Evolutionary conservation across 2,888 invertebrate genomes (phyloP).

Genomic region (Seira ritae): DNA sequence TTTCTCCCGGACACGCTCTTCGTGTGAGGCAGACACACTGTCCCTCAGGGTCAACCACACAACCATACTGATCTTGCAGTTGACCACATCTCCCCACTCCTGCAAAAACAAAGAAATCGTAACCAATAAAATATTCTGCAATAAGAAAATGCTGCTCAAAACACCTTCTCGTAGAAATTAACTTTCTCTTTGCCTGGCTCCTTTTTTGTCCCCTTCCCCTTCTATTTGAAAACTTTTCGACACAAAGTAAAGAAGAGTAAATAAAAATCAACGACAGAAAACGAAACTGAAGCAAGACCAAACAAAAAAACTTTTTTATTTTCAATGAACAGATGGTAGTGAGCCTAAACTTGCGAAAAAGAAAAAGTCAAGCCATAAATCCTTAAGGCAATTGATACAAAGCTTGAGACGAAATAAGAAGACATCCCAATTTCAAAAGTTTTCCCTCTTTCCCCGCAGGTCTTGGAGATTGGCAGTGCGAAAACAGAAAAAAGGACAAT

Average conservation of each 20-base stretch:
- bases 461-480: background rate
- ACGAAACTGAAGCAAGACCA: background rate
- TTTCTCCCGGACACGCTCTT: conserved; percentile 65
- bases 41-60: conserved; percentile 64
- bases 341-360: background rate
- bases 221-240: background rate
- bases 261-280: background rate
- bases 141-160: background rate
- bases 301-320: background rate
- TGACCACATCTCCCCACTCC: conserved; percentile 41
- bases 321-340: background rate
- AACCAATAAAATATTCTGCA: background rate
- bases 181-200: background rate
- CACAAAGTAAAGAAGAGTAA: background rate
- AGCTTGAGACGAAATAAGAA: background rate
- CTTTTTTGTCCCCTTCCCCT: background rate
- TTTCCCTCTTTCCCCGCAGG: background rate
- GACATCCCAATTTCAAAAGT: background rate
- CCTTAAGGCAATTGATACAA: background rate
- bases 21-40: conserved; percentile 66
- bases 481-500: background rate
- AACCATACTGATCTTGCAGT: conserved; percentile 58
- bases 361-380: background rate
- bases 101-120: conserved; percentile 30
- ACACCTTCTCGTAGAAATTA: background rate